Evolutionary conservation across 2,888 invertebrate species (phyloP), one percentile per base, ranked within the genome.

Genomic region (Autographa gamma): DNA sequence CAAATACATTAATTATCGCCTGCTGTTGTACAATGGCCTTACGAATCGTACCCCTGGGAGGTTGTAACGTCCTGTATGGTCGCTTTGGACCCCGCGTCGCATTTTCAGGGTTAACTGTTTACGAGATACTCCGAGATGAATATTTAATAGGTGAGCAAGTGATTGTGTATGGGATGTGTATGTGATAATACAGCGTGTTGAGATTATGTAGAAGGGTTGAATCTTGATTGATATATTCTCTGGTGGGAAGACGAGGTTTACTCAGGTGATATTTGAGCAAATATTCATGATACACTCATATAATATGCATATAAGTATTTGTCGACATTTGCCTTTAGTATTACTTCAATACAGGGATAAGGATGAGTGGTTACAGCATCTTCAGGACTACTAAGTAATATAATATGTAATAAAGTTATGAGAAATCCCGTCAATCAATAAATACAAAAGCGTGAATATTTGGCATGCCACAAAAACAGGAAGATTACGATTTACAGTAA

Each of bases 1-100:
- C 89, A 88, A 81, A 88, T 89, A 89, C 90, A 91, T 91, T 90
- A 89, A 91, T 91, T 90, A 90, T 86, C 70, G 73, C 76, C 66
- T 61, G 66, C 60, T 69, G 82, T 67, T 72, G 79, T 77, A 74
- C 82, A 73, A 81, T 71, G 75, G 63, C 79, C 79, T 75, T 79
- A 82, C 78, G 81, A 84, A 86, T 83, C 84, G 86, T 85, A 82
- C 81, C 79, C 78, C 54, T 63, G 79, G 72, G 85, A 86, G 78
- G 76, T 79, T 74, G 76, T 75, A 67, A 73, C 77, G 72, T 63
- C 79, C 61, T 76, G 31, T 78, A 79, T 56, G 72, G 73, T 60
- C 77, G 70, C 68, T 74, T 43, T 74, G 67, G 74, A 61, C 75
- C 74, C 62, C 69, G 63, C 67, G 71, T 73, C 66, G 84, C 78